Percentiles rank a stretch among this genome's conserved stretches.
Conservation (phyloP, 2,797 vertebrate species). For the Sciaenops ocellatus region DNA sequence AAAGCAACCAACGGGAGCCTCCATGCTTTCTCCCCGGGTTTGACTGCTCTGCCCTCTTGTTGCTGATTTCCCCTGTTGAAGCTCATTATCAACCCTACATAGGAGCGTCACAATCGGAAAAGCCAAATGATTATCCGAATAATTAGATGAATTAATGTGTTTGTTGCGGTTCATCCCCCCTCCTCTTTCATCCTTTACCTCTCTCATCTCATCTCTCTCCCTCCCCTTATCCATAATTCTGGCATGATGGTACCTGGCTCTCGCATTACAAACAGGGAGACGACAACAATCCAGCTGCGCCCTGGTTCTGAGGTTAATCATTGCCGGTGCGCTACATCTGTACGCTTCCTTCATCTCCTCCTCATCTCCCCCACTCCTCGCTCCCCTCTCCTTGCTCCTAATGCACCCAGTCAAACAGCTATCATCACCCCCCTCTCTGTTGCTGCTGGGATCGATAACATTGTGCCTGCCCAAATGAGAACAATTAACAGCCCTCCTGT, state of each 20-base stretch:
- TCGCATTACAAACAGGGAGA: conserved; percentile 4
- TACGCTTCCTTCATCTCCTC: conserved; percentile 31
- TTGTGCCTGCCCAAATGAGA: conserved; percentile 73
- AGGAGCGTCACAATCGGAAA: conserved; percentile 49
- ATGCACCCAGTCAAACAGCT: conserved; percentile 58
- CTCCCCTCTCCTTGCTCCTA: conserved; percentile 40
- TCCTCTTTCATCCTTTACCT: conserved; percentile 31
- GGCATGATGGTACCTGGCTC: conserved; percentile 21
- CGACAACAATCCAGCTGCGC: conserved; percentile 34
- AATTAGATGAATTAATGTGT: conserved; percentile 75
- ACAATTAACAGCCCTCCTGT: conserved; percentile 69
- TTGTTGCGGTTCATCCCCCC: conserved; percentile 59
- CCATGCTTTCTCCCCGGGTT: conserved; percentile 40
- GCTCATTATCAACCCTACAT: conserved; percentile 55
- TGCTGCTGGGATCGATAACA: conserved; percentile 78
- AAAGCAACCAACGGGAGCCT: conserved; percentile 47
- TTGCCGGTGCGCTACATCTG: conserved; percentile 63
- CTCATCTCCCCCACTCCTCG: conserved; percentile 22
- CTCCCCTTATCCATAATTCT: conserved; percentile 30
- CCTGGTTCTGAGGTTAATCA: conserved; percentile 59
- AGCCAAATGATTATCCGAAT: conserved; percentile 74
- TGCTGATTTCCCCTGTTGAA: conserved; percentile 57
- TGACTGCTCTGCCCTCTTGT: conserved; percentile 46
- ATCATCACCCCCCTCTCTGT: conserved; percentile 64
- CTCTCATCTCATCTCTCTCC: conserved; percentile 1